phyloP scores from a whole-genome alignment of 2,797 vertebrate genomes.

The Thamnophis elegans region DNA sequence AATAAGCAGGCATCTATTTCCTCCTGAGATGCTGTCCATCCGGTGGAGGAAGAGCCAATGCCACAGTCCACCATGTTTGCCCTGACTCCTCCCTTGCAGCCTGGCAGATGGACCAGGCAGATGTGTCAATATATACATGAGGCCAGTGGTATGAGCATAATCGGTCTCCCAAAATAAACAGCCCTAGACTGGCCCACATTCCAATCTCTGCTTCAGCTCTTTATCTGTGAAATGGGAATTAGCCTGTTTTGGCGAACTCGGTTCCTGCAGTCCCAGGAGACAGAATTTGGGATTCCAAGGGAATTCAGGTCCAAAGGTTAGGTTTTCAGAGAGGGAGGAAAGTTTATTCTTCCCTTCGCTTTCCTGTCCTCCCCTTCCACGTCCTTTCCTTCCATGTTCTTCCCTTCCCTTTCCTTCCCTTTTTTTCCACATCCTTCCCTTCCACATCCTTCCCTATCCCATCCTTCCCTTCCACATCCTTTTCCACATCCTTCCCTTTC shows the following conservation, averaged over 20 bases:
- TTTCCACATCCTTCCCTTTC: no score
- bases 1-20: background rate
- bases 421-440: no score
- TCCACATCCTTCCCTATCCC: no score
- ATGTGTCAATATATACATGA: background rate
- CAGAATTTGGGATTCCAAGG: background rate
- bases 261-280: background rate
- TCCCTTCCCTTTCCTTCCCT: no score
- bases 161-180: background rate
- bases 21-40: background rate
- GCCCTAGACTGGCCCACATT: background rate
- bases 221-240: background rate
- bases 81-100: background rate
- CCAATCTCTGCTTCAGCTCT: background rate
- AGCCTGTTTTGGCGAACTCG: no score
- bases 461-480: no score
- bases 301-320: background rate
- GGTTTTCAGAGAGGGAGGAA: background rate
- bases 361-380: no score
- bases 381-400: no score
- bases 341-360: background rate
- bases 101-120: no score
- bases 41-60: background rate
- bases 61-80: background rate
- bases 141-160: background rate